Conservation (phyloP, 2,113 vertebrate genomes). For the Isichthys henryi region DNA sequence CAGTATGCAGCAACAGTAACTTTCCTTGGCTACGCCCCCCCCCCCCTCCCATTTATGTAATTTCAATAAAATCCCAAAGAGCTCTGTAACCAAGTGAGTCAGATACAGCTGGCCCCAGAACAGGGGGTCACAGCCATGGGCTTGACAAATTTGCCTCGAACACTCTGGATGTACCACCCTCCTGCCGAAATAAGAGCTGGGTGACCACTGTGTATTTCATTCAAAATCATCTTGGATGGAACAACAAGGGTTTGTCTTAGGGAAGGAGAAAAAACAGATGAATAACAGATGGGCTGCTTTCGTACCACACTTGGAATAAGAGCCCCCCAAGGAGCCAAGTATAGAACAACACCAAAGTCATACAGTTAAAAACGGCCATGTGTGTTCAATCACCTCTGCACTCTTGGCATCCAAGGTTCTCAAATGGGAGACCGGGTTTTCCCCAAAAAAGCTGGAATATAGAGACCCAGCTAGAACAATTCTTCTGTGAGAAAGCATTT, state of each 20-base stretch:
- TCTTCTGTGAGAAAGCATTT: neutral
- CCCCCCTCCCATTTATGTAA: conserved; percentile 7
- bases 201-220: neutral
- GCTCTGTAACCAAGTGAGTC: conserved; percentile 30
- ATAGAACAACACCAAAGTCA: conserved; percentile 51
- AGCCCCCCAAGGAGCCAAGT: conserved; percentile 33
- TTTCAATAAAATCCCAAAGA: neutral
- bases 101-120: conserved; percentile 33
- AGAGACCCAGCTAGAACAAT: neutral
- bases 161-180: conserved; percentile 1
- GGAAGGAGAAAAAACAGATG: neutral
- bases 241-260: neutral
- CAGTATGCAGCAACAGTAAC: neutral
- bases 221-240: neutral
- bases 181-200: neutral
- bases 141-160: conserved; percentile 21
- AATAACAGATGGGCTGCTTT: conserved; percentile 5
- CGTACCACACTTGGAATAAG: conserved; percentile 17
- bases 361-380: conserved; percentile 49
- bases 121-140: conserved; percentile 34
- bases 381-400: conserved; percentile 54
- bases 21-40: neutral
- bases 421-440: conserved; percentile 32
- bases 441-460: neutral
- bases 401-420: conserved; percentile 31